phyloP scores from a whole-genome alignment of 1,140 invertebrate species.

The Neuroterus valhalla region DNA sequence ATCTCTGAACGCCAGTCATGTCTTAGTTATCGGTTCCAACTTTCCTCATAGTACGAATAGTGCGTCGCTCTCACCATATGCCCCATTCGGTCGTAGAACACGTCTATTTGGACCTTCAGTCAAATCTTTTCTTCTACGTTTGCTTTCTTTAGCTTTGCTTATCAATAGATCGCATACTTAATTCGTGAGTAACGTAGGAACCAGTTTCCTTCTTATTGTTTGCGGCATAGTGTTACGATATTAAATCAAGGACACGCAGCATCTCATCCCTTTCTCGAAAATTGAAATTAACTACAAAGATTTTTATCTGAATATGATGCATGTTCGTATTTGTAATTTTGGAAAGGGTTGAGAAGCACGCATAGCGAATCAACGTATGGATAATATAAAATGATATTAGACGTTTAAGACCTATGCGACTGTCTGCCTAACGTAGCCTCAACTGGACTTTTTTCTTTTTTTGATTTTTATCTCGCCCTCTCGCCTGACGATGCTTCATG shows the following conservation, averaged over 20 bases:
- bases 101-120: constrained; percentile 17
- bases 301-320: no score
- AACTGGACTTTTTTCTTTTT: constrained; percentile 76
- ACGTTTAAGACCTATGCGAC: constrained; percentile 52
- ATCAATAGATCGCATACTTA: constrained; percentile 4
- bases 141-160: constrained; percentile 26
- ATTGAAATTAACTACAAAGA: no score
- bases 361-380: constrained; percentile 4
- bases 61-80: constrained; percentile 17
- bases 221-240: constrained; percentile 2
- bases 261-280: neutral
- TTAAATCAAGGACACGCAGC: neutral
- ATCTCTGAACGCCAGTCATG: constrained; percentile 36
- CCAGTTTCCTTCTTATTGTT: constrained; percentile 20
- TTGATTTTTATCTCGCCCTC: constrained; percentile 77
- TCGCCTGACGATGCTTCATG: constrained; percentile 77
- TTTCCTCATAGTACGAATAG: constrained; percentile 8
- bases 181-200: constrained; percentile 20
- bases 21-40: constrained; percentile 28
- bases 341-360: neutral
- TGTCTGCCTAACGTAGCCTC: constrained; percentile 66
- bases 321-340: constrained; percentile 14
- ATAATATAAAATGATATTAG: constrained; percentile 31
- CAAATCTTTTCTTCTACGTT: constrained; percentile 10
- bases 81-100: constrained; percentile 24